phyloP scores from a whole-genome alignment of 2,113 vertebrate genomes.

The Octodon degus region DNA sequence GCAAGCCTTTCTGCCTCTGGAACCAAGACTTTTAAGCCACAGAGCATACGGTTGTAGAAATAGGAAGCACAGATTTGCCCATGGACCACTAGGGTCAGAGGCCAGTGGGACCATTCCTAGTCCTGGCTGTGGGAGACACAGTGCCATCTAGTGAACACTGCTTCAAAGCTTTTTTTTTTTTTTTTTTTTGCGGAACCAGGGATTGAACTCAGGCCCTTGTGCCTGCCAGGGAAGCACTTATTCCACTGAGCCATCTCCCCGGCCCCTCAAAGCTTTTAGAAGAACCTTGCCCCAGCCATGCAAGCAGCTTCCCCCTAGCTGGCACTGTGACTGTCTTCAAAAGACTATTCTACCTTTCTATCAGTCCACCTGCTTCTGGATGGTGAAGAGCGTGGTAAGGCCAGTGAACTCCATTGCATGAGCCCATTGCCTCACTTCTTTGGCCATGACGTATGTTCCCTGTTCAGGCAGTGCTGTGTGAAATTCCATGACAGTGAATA shows the following conservation, averaged over 20 bases:
- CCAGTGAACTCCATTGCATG: background rate
- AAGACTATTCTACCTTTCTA: background rate
- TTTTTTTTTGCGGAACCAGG: too few species aligned
- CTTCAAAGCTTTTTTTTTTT: background rate
- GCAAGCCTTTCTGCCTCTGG: background rate
- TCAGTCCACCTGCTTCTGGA: background rate
- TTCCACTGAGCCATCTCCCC: too few species aligned
- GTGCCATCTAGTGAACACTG: background rate
- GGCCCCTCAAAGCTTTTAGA: background rate
- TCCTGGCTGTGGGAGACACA: background rate
- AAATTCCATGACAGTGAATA: background rate
- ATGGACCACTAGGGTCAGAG: background rate
- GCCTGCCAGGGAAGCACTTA: too few species aligned
- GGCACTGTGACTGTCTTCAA: background rate
- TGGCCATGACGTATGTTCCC: background rate
- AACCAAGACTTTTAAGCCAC: background rate
- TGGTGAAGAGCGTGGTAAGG: background rate
- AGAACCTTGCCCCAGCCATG: background rate
- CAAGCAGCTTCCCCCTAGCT: background rate
- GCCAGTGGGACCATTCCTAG: background rate
- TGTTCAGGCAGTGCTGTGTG: background rate
- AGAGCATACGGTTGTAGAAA: background rate
- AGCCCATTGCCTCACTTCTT: background rate
- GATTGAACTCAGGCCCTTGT: too few species aligned
- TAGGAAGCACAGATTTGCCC: background rate